These are phyloP conservation scores for Myanophis thanlyinensis DNA, from an alignment of 2,113 vertebrate species.

Conservation along the genomic window DNA sequence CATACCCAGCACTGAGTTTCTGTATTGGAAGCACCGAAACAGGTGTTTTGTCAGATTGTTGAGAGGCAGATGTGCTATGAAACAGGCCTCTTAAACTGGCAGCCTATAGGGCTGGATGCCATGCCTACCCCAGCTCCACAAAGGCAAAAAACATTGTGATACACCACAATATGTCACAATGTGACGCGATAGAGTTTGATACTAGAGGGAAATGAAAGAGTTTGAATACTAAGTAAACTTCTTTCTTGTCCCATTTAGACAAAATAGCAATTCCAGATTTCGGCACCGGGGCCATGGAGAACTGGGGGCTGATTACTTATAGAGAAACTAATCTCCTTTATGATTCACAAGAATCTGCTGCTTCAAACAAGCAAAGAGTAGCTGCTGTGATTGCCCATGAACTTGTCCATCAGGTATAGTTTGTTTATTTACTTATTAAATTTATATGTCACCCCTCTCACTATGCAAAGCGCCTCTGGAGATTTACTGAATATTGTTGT, in stretches of 20 bases:
- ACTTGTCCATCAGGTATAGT: constrained; percentile 91
- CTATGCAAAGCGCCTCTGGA: not conserved
- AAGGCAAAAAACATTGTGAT: too few species aligned
- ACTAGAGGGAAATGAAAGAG: not conserved
- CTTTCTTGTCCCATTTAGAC: constrained; percentile 73
- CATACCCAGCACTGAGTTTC: not conserved
- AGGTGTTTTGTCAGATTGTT: not conserved
- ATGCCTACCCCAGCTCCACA: too few species aligned
- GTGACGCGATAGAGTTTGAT: too few species aligned
- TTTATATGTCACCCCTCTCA: not conserved
- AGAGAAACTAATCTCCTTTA: constrained; percentile 93
- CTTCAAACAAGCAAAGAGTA: constrained; percentile 88
- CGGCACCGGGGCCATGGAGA: constrained; percentile 98
- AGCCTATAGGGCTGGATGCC: too few species aligned
- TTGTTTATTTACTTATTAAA: not conserved
- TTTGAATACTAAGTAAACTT: not conserved
- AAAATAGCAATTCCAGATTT: constrained; percentile 98
- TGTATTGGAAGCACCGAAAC: not conserved
- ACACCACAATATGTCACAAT: too few species aligned
- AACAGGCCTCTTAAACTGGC: too few species aligned
- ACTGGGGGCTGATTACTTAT: constrained; percentile 98
- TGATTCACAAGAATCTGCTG: constrained; percentile 82
- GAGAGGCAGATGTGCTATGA: not conserved
- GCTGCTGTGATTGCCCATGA: constrained; percentile 91
- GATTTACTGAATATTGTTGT: not conserved